These are phyloP conservation scores for Rana temporaria DNA, from an alignment of 2,113 vertebrate species.

Conservation along the genomic window DNA sequence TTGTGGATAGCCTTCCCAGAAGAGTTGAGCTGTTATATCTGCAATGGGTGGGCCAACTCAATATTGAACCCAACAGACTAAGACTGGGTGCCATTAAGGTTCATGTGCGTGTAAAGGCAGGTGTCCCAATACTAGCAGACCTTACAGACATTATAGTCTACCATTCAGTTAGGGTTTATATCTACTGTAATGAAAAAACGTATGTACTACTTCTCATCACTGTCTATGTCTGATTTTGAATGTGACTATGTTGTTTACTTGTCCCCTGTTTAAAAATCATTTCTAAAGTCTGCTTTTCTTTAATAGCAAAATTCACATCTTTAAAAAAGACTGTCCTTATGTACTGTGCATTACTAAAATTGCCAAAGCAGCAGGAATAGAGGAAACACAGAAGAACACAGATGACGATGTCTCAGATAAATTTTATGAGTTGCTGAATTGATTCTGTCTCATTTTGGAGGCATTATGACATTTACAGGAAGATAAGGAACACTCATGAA, in stretches of 20 bases:
- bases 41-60: no score
- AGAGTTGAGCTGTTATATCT: no score
- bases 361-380: neutral
- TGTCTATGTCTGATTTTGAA: neutral
- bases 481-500: constrained; percentile 30
- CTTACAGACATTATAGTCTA: no score
- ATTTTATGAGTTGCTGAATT: constrained; percentile 5
- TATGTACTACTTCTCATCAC: no score
- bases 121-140: no score
- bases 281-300: constrained; percentile 11
- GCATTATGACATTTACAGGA: constrained; percentile 26
- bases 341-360: constrained; percentile 9
- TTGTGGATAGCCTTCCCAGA: no score
- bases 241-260: constrained; percentile 7
- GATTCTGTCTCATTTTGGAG: constrained; percentile 22
- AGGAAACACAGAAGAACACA: neutral
- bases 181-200: no score
- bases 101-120: no score
- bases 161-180: no score
- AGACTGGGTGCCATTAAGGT: no score
- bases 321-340: neutral
- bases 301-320: neutral
- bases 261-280: neutral
- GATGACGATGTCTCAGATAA: constrained; percentile 1
- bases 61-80: no score